Evolutionary conservation across 1,140 invertebrate species (phyloP).

Genomic region (Drosophila tristis): DNA sequence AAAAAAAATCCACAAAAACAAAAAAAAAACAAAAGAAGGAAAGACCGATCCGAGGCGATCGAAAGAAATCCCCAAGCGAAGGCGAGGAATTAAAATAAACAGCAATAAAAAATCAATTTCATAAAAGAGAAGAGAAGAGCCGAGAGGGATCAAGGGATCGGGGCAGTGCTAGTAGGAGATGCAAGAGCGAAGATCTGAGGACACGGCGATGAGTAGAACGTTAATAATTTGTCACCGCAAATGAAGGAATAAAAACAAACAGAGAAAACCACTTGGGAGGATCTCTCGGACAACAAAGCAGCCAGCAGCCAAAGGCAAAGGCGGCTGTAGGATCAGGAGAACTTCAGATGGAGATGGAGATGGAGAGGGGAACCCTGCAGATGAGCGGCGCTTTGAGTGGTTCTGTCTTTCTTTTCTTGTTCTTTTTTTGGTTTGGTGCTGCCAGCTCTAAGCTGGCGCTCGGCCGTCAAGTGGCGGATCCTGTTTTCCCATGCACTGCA

Average conservation of each 20-base stretch:
- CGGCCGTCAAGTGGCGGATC: conserved; percentile 45
- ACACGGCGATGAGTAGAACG: conserved; percentile 65
- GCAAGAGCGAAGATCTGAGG: conserved; percentile 13
- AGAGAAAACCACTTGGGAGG: conserved; percentile 73
- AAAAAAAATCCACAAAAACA: conserved; percentile 6
- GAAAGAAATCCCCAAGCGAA: conserved; percentile 20
- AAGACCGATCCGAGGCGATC: neutral
- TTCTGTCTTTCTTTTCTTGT: conserved; percentile 32
- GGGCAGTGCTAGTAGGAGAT: neutral
- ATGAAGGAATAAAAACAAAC: conserved; percentile 81
- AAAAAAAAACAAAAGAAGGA: conserved; percentile 8
- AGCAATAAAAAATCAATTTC: conserved; percentile 80
- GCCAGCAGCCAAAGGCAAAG: conserved; percentile 17
- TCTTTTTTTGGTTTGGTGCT: neutral
- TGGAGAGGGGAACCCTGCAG: conserved; percentile 48
- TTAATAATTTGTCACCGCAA: conserved; percentile 82
- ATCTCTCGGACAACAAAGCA: conserved; percentile 18
- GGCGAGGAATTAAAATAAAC: conserved; percentile 70
- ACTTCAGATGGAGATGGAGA: conserved; percentile 2
- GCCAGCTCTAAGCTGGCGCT: conserved; percentile 31
- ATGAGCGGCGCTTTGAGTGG: conserved; percentile 76
- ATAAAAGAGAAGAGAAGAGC: conserved; percentile 50
- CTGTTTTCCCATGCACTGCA: conserved; percentile 28
- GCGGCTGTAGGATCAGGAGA: conserved; percentile 19
- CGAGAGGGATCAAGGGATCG: conserved; percentile 12